Evolutionary conservation across 1,140 invertebrate species (phyloP), one percentile per base, ranked within the genome.

Genomic region (Drosophila orena): DNA sequence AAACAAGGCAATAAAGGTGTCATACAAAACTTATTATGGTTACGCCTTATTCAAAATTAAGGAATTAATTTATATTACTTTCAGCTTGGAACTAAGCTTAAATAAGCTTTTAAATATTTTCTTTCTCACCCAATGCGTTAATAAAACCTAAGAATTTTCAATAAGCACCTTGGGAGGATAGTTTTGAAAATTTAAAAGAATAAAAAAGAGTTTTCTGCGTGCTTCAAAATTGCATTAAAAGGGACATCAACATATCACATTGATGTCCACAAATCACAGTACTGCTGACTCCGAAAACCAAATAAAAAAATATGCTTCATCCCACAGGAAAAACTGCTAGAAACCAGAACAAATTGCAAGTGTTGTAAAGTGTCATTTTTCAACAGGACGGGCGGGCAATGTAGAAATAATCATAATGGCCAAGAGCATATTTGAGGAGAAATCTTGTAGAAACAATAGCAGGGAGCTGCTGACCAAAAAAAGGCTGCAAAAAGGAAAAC

Each of bases 291-390:
- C 17, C 55, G 42, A 43, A 27, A 50, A 15, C 27, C 7, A 22
- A 30, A 27, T 7, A 59, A 14, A 24, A 24, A 24, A 24, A 24
- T 4, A 4, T 24, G 24, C 24, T 24, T 24, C 24, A 24, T 46
- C 30, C 20, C 3, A 55, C 24, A 66, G 11, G 22, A 57, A 30
- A 56, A 54, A 27, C 47, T 17, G 3, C 4, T 14, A 37, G 59
- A 22, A 60, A 42, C 57, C 64, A 68, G 68, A 81, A 90, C 86
- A 90, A 86, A 90, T 90, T 90, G 83, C 86, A 90, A 79, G 58
- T 80, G 86, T 90, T 90, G 86, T 90, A 90, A 90, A 90, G 79
- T 90, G 83, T 76, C 81, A 90, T 90, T 90, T 90, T 90, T 90
- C 86, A 90, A 83, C 57, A 47, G 65, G 20, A 34, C 22, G 44